Evolutionary conservation across 2,888 invertebrate species (phyloP), one percentile per base, ranked within the genome.

Genomic region (Malthinus flaveolus): DNA sequence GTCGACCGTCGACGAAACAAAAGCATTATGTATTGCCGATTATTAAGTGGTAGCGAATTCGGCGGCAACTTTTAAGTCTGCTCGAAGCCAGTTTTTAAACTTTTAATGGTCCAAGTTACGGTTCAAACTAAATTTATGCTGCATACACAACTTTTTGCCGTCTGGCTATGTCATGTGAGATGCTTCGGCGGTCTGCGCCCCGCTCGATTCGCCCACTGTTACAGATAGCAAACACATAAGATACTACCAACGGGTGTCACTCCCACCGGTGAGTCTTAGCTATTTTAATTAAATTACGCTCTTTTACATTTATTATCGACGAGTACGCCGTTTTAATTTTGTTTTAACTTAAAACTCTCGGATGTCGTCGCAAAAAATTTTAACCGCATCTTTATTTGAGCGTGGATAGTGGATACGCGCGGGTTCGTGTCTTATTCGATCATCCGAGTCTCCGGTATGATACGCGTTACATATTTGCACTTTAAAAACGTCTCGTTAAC

Each of bases 61-160:
- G 67, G 69, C 71, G 70, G 69, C 68, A 68, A 60, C 71, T 66
- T 69, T 71, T 71, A 66, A 67, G 71, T 72, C 71, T 71, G 71
- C 67, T 66, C 72, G 67, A 71, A 76, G 75, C 76, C 72, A 76
- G 76, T 76, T 76, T 76, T 76, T 76, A 73, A 75, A 75, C 72
- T 71, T 75, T 76, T 74, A 76, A 75, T 77, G 73, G 74, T 71
- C 74, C 75, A 70, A 73, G 69, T 72, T 71, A 71, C 70, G 69
- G 72, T 71, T 70, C 69, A 68, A 68, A 72, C 68, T 65, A 71
- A 72, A 72, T 71, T 71, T 72, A 72, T 71, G 71, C 68, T 67
- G 68, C 68, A 67, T 70, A 68, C 70, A 68, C 69, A 68, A 71
- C 68, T 73, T 73, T 72, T 73, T 78, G 74, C 73, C 68, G 75